Base-by-base conservation (phyloP, 1,140 invertebrate genomes). In the Asobara japonica region DNA sequence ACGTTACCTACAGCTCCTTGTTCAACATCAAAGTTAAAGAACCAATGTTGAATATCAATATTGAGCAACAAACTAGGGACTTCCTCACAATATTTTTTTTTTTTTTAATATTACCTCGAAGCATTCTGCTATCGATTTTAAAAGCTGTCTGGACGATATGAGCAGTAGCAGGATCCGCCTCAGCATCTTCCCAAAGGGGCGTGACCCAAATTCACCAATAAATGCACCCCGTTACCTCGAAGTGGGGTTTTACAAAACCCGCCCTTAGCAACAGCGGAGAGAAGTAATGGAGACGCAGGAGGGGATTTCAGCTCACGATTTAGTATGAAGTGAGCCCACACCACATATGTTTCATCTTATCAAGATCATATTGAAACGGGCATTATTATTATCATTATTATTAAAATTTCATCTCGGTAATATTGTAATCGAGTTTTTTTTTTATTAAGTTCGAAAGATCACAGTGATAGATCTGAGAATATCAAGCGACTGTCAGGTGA, bases 141-240 rank as follows among this genome's bases (percentile, higher is more conserved):
- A 56, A 10, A 56, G 22, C 1, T 6, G 51, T 6, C 51, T 56
- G 16, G 51, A 25, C 25, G 62, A 74, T 73, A 79, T 16, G 36
- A 36, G 36, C 33, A 62, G 31, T 56, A 18, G 51, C 51, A 56
- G 25, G 51, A 25, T 27, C 51, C 51, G 51, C 51, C 51, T 56
- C 51, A n/a, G 20, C 25, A 56, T 56, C 13, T 56, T 56, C 18
- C 20, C 13, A 1, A 25, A 25, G 13, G 18, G 51, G 51, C 22
- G 51, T 18, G 25, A 22, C 22, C 25, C 22, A 56, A 13, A 25
- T 25, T 22, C 18, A 25, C 51, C 51, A 56, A 56, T 56, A 3
- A 27, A 25, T 22, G 51, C 6, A 3, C 51, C 6, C 22, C 2
- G 22, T 56, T 27, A 18, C 6, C 18, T 18, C 4, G 3, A 22